Evolutionary conservation across 2,113 vertebrate species (phyloP).

Genomic region (Calonectris borealis): DNA sequence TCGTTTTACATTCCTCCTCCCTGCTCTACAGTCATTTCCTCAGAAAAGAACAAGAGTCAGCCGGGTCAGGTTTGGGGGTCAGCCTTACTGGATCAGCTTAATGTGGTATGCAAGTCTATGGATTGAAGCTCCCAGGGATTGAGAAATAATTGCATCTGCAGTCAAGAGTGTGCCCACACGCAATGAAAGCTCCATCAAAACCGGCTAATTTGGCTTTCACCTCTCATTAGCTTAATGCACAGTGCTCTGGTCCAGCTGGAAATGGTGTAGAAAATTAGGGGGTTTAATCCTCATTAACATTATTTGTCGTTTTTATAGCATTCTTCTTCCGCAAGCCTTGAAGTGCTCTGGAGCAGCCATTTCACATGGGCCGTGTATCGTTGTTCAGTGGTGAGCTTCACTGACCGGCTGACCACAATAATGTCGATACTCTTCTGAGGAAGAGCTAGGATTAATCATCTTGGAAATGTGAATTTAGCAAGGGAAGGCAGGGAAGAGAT

Average conservation of each 20-base stretch:
- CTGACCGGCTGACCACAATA: not conserved
- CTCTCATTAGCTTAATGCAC: slow-evolving; percentile 12
- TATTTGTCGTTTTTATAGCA: not conserved
- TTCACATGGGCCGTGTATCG: accelerated
- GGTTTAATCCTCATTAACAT: not conserved
- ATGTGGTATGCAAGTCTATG: not conserved
- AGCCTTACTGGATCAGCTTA: not conserved
- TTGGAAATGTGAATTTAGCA: not conserved
- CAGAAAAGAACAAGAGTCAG: not conserved
- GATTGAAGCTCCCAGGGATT: not conserved
- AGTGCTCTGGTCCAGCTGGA: not conserved
- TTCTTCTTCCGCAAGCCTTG: not conserved
- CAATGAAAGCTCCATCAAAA: not conserved
- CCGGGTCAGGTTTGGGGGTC: not conserved
- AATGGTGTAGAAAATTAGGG: not conserved
- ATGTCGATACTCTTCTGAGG: not conserved
- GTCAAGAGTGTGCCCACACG: not conserved
- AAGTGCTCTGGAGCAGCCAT: not conserved
- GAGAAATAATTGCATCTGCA: not conserved
- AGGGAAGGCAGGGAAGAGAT: not conserved
- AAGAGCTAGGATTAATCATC: not conserved
- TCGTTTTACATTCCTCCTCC: not conserved
- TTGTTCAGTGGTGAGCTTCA: not conserved
- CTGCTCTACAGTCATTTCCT: not conserved
- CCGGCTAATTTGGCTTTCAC: not conserved